Conservation (phyloP, 2,888 invertebrate species). For the Spodoptera littoralis region DNA sequence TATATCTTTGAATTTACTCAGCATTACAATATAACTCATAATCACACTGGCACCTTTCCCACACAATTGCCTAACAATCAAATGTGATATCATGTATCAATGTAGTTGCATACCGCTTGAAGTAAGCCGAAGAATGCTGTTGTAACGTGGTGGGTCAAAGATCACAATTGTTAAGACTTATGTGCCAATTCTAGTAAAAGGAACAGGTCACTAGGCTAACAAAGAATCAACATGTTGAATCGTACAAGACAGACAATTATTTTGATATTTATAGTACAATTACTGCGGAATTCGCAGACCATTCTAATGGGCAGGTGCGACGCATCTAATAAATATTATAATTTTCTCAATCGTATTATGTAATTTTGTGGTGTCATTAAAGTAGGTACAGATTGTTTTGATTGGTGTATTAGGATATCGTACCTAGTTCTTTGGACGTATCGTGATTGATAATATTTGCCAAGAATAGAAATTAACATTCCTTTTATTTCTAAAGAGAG, state of each 20-base stretch:
- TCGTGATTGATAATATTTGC: too few species aligned
- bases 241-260: conserved; percentile 22
- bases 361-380: too few species aligned
- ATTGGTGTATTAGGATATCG: too few species aligned
- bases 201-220: conserved; percentile 11
- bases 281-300: conserved; percentile 23
- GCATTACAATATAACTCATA: too few species aligned
- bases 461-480: too few species aligned
- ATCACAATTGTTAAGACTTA: conserved; percentile 32
- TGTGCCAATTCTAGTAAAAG: conserved; percentile 25
- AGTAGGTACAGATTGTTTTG: too few species aligned
- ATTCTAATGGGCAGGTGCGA: conserved; percentile 17
- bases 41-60: conserved; percentile 14
- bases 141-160: conserved; percentile 44
- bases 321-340: conserved; percentile 13
- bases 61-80: conserved; percentile 23
- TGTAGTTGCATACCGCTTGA: conserved; percentile 38
- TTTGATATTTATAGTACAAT: conserved; percentile 26
- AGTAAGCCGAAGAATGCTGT: conserved; percentile 39
- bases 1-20: too few species aligned
- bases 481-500: too few species aligned
- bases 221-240: background rate
- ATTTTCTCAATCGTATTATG: conserved; percentile 2
- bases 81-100: conserved; percentile 46
- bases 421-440: too few species aligned